These are phyloP conservation scores for Synergus umbraculus DNA, from an alignment of 2,888 invertebrate genomes.

Conservation along the genomic window DNA sequence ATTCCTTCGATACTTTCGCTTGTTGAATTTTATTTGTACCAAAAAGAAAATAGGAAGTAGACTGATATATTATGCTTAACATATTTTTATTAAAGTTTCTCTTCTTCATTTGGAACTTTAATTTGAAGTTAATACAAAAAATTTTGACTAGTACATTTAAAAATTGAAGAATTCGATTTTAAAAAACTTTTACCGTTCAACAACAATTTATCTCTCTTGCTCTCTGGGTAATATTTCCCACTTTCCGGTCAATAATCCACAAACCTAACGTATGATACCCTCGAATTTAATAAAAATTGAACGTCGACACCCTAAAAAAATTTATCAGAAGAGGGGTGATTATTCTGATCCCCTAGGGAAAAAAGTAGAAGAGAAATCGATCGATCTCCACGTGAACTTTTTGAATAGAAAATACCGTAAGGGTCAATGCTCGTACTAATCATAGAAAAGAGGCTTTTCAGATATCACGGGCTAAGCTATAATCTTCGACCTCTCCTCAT, in stretches of 20 bases:
- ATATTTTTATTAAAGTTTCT: neutral
- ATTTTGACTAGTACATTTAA: too few relatives aligned
- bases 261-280: neutral
- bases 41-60: neutral
- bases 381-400: neutral
- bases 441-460: neutral
- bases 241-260: neutral
- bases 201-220: neutral
- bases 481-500: neutral
- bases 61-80: neutral
- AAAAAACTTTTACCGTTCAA: neutral
- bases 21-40: neutral
- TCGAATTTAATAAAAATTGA: neutral
- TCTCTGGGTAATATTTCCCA: neutral
- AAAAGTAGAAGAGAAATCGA: neutral
- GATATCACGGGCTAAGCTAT: neutral
- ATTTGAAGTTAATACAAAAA: neutral
- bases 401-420: neutral
- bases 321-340: neutral
- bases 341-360: neutral
- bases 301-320: neutral
- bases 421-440: neutral
- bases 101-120: neutral
- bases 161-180: too few relatives aligned
- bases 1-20: neutral